These are phyloP conservation scores for Eurytoma adleriae DNA, from an alignment of 2,888 invertebrate genomes.

Conservation along the genomic window DNA sequence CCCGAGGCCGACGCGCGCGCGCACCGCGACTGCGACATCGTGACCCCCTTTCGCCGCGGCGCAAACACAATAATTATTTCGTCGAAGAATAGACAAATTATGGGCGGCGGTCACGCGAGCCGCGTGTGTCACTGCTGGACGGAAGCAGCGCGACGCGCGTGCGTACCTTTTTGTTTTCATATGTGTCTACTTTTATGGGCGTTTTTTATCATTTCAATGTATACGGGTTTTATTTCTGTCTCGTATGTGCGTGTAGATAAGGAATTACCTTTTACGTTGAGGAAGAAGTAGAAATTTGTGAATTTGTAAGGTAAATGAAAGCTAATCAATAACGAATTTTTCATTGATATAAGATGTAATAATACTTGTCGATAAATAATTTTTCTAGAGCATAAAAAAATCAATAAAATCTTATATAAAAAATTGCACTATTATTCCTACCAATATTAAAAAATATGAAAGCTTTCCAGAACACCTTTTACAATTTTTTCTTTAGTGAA, in stretches of 20 bases:
- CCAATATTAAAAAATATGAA: no score
- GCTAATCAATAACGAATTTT: no score
- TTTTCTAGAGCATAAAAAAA: no score
- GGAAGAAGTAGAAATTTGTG: background rate
- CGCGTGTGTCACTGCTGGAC: background rate
- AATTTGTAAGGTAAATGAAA: no score
- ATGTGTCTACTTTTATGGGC: background rate
- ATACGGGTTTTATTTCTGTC: background rate
- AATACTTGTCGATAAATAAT: no score
- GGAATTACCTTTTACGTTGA: background rate
- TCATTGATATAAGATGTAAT: no score
- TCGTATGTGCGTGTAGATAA: conserved; percentile 3
- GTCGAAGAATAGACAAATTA: conserved; percentile 21
- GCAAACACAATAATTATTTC: conserved; percentile 43
- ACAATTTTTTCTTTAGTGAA: no score
- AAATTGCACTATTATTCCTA: no score
- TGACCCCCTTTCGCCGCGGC: conserved; percentile 22
- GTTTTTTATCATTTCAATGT: no score
- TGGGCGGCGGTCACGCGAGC: background rate
- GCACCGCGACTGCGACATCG: background rate
- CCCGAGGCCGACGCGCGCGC: background rate
- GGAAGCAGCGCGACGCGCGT: background rate
- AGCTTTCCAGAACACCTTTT: no score
- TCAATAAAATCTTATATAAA: no score
- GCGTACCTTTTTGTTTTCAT: background rate